These are phyloP conservation scores for Heteromyza rotundicornis DNA, from an alignment of 2,888 invertebrate species.

Conservation along the genomic window DNA sequence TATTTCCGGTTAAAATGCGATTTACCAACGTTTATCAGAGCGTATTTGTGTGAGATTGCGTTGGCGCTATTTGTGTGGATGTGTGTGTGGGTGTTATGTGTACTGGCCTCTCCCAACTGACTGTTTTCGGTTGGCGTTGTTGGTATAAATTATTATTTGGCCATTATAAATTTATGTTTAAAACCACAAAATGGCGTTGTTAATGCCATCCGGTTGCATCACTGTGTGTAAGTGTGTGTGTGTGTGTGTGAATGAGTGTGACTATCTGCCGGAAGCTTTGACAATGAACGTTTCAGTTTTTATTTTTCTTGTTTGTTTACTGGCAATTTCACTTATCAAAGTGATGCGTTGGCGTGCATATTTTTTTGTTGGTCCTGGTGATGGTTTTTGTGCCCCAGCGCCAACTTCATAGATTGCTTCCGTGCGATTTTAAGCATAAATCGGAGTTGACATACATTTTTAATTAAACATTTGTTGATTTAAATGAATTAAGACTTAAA, in stretches of 20 bases:
- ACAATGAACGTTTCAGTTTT: neutral
- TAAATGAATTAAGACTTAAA: too few relatives aligned
- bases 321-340: neutral
- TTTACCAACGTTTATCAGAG: conserved; percentile 32
- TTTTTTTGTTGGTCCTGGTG: too few relatives aligned
- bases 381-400: too few relatives aligned
- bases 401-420: too few relatives aligned
- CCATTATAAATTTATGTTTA: conserved; percentile 16
- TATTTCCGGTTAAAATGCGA: conserved; percentile 29
- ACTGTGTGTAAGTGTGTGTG: neutral
- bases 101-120: conserved; percentile 1
- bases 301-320: neutral
- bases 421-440: too few relatives aligned
- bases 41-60: conserved; percentile 15
- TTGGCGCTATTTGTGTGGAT: conserved; percentile 8
- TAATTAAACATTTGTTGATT: neutral
- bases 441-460: too few relatives aligned
- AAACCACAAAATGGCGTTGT: conserved; percentile 30
- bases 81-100: neutral
- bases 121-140: conserved; percentile 14
- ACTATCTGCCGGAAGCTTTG: neutral
- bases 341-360: too few relatives aligned
- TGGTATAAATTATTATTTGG: conserved; percentile 23
- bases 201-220: conserved; percentile 23
- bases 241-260: neutral